Base-by-base conservation (phyloP, 2,113 vertebrate species). In the Gadus macrocephalus region DNA sequence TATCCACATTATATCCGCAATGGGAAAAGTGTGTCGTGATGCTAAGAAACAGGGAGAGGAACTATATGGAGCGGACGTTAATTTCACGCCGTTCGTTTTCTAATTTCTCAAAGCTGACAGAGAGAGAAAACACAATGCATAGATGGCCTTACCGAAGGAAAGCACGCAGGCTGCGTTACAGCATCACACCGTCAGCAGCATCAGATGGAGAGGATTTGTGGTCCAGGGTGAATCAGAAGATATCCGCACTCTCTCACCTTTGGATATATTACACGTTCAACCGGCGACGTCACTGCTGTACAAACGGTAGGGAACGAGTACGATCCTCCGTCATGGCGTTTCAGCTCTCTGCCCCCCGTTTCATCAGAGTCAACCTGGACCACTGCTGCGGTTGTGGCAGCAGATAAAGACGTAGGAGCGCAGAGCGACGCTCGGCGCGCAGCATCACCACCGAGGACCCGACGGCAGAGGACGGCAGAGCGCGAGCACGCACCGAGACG, bases 131-230 rank as follows among this genome's bases (percentile, higher is more conserved):
- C 19, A 60, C 66, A 42, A 74, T 42, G 38, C 22, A 73, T 53
- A 14, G 42, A 66, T 78, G 76, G 82, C 83, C 87, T 90, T 83
- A 86, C 77, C 77, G 81, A 78, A 85, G 83, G 76, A 86, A 82
- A 87, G 76, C 83, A 85, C 88, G 88, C 88, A 90, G 85, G 86
- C 77, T 87, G 86, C 86, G 83, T 83, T 87, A 81, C 68, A 86
- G 79, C 83, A 73, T 70, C 79, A 84, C 68, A 81, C 81, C 70
- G 81, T 61, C 80, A 80, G 42, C 38, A 42, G 38, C 84, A 81
- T 70, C 81, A 80, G 55, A 58, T 5, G 55, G 3, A n/a, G 55
- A 58, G 55, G 55, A 58, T 58, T 1, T 58, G 55, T 5, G n/a
- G 15, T 16, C n/a, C 15, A n/a, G 73, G 69, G 53, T 75, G 77